These are phyloP conservation scores for Frankliniella fusca DNA, from an alignment of 2,888 invertebrate species.

Conservation along the genomic window DNA sequence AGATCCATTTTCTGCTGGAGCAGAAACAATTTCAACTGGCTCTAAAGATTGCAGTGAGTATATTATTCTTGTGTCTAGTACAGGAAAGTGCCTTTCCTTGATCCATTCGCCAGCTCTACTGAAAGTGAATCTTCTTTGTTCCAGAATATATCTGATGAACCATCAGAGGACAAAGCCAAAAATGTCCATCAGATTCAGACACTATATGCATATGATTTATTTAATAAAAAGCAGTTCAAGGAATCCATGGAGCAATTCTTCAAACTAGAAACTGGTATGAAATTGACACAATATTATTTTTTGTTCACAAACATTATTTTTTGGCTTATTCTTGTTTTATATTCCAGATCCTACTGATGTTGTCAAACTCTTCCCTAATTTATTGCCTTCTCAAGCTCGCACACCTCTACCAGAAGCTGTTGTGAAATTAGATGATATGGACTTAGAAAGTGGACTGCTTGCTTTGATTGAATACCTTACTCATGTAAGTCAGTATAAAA, in stretches of 20 bases:
- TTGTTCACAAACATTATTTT: constrained; percentile 17
- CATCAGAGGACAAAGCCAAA: constrained; percentile 72
- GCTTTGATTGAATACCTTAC: constrained; percentile 88
- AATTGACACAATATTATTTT: neutral
- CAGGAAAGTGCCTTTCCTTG: neutral
- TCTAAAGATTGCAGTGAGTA: constrained; percentile 77
- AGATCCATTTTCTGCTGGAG: constrained; percentile 76
- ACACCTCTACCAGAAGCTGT: constrained; percentile 50
- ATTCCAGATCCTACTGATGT: constrained; percentile 84
- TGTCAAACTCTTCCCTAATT: constrained; percentile 87
- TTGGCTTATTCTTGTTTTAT: constrained; percentile 21
- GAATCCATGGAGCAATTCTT: constrained; percentile 90
- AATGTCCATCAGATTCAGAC: constrained; percentile 85
- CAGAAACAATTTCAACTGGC: constrained; percentile 93
- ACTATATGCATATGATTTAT: constrained; percentile 84
- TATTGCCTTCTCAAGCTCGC: constrained; percentile 60
- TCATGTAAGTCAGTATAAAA: constrained; percentile 55
- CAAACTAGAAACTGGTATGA: constrained; percentile 69
- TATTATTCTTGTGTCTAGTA: neutral
- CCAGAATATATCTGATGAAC: constrained; percentile 78
- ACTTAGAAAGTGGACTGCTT: constrained; percentile 79
- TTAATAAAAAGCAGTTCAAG: constrained; percentile 79
- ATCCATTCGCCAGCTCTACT: neutral
- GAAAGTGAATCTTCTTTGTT: constrained; percentile 40
- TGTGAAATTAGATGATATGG: constrained; percentile 68